phyloP scores from a whole-genome alignment of 1,140 invertebrate genomes.

The Solenopsis fugax region DNA sequence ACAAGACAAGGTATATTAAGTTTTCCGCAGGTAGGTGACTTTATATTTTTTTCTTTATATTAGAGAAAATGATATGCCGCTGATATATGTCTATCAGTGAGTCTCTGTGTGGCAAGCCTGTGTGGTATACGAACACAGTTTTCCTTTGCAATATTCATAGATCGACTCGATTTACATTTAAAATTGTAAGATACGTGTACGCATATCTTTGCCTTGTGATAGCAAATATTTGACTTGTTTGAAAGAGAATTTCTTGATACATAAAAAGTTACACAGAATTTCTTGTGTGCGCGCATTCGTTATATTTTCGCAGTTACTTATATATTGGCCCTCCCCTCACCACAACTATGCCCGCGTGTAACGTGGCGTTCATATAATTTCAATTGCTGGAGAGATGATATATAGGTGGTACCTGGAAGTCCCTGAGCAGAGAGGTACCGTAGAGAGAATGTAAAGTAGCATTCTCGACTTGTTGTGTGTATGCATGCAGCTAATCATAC shows the following conservation, averaged over 20 bases:
- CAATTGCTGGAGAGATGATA: background rate
- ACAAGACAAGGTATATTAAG: slow-evolving; percentile 45
- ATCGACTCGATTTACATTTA: background rate
- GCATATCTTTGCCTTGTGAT: background rate
- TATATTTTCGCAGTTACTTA: slow-evolving; percentile 12
- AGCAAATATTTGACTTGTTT: background rate
- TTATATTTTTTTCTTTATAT: slow-evolving; percentile 59
- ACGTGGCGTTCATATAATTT: background rate
- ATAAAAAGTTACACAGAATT: slow-evolving; percentile 24
- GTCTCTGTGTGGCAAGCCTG: background rate
- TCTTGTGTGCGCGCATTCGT: background rate
- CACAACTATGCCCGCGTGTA: background rate
- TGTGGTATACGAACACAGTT: background rate
- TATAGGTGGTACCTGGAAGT: background rate
- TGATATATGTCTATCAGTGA: slow-evolving; percentile 1
- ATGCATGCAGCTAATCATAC: slow-evolving; percentile 40
- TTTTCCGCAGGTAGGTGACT: slow-evolving; percentile 73
- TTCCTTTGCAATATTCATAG: slow-evolving; percentile 25
- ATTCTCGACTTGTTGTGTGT: slow-evolving; percentile 43
- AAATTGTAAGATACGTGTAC: background rate
- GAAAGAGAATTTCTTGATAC: slow-evolving; percentile 10
- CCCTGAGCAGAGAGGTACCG: background rate
- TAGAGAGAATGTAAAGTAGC: background rate
- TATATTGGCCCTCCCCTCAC: slow-evolving; percentile 5
- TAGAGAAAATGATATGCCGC: slow-evolving; percentile 13